phyloP scores from a whole-genome alignment of 2,888 invertebrate genomes.

The Xestobium rufovillosum region DNA sequence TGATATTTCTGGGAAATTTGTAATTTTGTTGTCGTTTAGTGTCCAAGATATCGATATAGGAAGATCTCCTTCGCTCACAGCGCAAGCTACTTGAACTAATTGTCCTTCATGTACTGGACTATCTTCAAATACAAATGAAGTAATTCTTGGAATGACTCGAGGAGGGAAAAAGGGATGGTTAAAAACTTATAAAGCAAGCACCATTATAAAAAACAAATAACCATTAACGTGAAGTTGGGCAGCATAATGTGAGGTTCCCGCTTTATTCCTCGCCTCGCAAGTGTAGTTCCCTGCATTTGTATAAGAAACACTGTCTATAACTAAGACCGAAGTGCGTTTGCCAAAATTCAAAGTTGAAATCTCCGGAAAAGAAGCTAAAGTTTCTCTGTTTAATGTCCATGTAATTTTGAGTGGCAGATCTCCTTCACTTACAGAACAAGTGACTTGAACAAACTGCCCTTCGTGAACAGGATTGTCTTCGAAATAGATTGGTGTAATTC shows the following conservation, averaged over 20 bases:
- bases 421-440: slow-evolving; percentile 62
- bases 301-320: slow-evolving; percentile 62
- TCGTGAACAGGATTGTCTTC: slow-evolving; percentile 58
- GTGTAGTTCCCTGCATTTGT: slow-evolving; percentile 69
- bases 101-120: slow-evolving; percentile 68
- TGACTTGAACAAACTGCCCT: slow-evolving; percentile 43
- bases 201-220: slow-evolving; percentile 24
- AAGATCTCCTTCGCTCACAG: slow-evolving; percentile 63
- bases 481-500: slow-evolving; percentile 70
- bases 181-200: slow-evolving; percentile 19
- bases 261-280: slow-evolving; percentile 59
- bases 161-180: slow-evolving; percentile 21
- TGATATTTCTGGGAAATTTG: slow-evolving; percentile 33
- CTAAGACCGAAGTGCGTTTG: slow-evolving; percentile 54
- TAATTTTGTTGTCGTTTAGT: slow-evolving; percentile 47
- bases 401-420: slow-evolving; percentile 63
- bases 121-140: slow-evolving; percentile 59
- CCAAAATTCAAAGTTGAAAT: slow-evolving; percentile 34
- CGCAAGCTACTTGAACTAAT: slow-evolving; percentile 58
- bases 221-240: slow-evolving; percentile 51
- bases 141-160: slow-evolving; percentile 65
- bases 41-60: slow-evolving; percentile 59
- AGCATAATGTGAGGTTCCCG: slow-evolving; percentile 47
- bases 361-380: slow-evolving; percentile 45
- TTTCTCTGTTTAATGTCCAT: slow-evolving; percentile 54